Base-by-base conservation (phyloP, 2,888 invertebrate species). In the Ochropleura plecta region DNA sequence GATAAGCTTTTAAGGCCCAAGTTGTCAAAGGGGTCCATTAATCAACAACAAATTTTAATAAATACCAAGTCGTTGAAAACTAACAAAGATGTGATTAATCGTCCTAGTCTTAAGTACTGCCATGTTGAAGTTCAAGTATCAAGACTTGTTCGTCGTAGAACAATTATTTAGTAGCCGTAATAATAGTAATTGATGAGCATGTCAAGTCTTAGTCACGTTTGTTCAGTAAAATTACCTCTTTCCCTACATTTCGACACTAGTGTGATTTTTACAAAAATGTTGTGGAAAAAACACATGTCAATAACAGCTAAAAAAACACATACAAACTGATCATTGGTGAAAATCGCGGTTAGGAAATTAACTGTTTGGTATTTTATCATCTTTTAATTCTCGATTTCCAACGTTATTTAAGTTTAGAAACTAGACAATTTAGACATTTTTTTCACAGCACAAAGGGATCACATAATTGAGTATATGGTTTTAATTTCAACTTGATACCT, bases 31-130 rank as follows among this genome's bases (percentile, higher is more conserved):
- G 10, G 12, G 49, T 81, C n/a, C 82, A 82, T 82, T 84, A 81
- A 82, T 82, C 85, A 84, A 66, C 49, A 76, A 42, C 55, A 72
- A 70, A 72, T 82, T 30, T 82, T 76, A 76, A 81, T 82, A 81
- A 82, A 82, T 84, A 75, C 57, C 0, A 65, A 70, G 62, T 81
- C 57, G 53, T 75, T 83, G 73, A 68, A 67, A 75, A 80, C 60
- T 65, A 80, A 78, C 83, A 78, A 63, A 44, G 71, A 53, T 55
- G 2, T 79, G 81, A 82, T 82, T 84, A 81, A 82, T 84, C 40
- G 70, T 5, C 48, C n/a, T 44, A 53, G 79, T 49, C 51, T 53
- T 44, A 46, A 51, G 60, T 57, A 48, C 80, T 79, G 46, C 20
- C 59, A 73, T 59, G 42, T 83, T 30, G 46, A 81, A 79, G 69